Evolutionary conservation across 2,888 invertebrate species (phyloP), one percentile per base, ranked within the genome.

Genomic region (Lasius platythorax): DNA sequence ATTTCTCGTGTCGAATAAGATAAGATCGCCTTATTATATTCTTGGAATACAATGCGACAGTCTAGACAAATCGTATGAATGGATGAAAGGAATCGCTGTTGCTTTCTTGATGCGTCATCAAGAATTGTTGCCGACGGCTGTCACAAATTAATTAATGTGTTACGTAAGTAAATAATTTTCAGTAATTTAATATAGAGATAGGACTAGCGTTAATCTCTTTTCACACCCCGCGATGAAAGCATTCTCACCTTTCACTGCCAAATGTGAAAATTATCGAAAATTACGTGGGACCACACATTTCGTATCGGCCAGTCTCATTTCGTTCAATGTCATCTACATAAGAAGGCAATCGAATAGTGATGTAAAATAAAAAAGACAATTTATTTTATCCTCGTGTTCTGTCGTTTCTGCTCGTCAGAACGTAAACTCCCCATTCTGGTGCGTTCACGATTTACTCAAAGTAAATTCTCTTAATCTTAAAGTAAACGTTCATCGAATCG

Each of bases 351-450:
- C 18, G 3, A 78, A 12, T 67, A 56, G 56, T 8, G 37, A 18
- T 58, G 50, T 46, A 46, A 72, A 87, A 74, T 78, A 82, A 82
- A 87, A 73, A 66, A 0, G 3, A 68, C 33, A 83, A 50, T 0
- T 72, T 72, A 72, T 84, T 82, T 58, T 72, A 79, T 18, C 30
- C 18, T 76, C 30, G 56, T 50, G 23, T 6, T 75, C 8, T 8
- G 18, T 12, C 9, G n/a, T 18, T 33, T 63, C 23, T 30, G 50
- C 18, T 30, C 18, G 9, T 37, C 11, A 37, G 2, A 37, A 40
- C 2, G 11, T 66, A 66, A 67, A 63, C 15, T 75, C 30, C 6
- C 30, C 6, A 5, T 46, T 64, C 11, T 68, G 28, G 28, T 9
- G n/a, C 5, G 3, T 63, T 18, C 6, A 18, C 15, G 4, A 37